Conservation (phyloP, 2,888 invertebrate genomes). For the Plebejus anna region DNA sequence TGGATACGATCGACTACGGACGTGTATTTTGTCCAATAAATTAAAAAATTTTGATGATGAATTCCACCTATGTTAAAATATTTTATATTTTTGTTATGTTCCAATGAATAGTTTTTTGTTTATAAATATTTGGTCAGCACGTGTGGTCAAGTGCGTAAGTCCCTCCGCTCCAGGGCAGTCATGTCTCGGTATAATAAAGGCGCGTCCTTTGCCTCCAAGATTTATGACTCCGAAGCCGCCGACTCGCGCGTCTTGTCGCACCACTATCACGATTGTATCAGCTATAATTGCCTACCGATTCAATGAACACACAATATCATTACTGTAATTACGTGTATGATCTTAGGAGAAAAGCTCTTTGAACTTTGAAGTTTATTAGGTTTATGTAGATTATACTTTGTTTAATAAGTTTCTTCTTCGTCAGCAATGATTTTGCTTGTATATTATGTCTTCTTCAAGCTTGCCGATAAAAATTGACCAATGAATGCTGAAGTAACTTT, state of each 20-base stretch:
- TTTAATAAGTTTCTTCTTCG: not conserved
- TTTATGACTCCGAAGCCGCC: constrained; percentile 64
- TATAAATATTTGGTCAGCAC: not conserved
- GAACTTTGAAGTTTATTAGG: not conserved
- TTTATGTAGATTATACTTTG: not conserved
- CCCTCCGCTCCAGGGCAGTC: constrained; percentile 69
- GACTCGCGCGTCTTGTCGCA: constrained; percentile 66
- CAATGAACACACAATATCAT: constrained; percentile 42
- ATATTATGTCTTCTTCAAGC: no score
- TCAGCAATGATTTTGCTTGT: not conserved
- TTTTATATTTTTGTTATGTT: not conserved
- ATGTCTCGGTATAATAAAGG: constrained; percentile 76
- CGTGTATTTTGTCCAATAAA: not conserved
- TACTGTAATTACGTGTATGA: constrained; percentile 8
- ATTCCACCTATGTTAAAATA: no score
- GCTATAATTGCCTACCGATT: constrained; percentile 55
- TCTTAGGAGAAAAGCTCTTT: not conserved
- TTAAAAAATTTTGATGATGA: no score
- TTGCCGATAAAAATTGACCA: no score
- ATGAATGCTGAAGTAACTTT: no score
- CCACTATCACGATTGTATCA: constrained; percentile 59
- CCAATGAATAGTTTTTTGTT: not conserved
- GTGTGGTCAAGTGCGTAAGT: not conserved
- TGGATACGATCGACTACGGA: no score
- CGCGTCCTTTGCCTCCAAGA: constrained; percentile 66